Percentiles rank a stretch among this genome's conserved stretches.
Conservation (phyloP, 1,140 invertebrate species). For the Atta texana region DNA sequence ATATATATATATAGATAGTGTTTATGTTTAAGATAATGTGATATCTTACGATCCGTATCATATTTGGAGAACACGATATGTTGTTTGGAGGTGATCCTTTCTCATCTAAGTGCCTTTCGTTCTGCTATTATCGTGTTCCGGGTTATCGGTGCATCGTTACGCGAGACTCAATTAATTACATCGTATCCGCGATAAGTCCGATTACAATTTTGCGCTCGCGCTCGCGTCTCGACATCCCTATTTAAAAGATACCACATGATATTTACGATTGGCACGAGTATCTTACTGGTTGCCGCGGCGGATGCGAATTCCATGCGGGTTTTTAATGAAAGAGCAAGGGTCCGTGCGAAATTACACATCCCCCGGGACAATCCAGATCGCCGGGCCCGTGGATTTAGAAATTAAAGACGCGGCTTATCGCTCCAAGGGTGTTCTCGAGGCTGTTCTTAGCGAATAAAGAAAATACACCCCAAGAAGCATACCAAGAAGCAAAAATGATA, state of each 20-base stretch:
- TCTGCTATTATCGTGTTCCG: slow-evolving; percentile 3
- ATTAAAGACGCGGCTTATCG: slow-evolving; percentile 49
- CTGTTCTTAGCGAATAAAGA: slow-evolving; percentile 10
- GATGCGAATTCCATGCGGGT: slow-evolving; percentile 24
- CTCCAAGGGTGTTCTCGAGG: slow-evolving; percentile 17
- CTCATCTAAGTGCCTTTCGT: not conserved
- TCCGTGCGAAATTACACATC: slow-evolving; percentile 25
- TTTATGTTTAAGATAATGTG: not conserved
- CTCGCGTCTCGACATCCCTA: not conserved
- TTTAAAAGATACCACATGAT: slow-evolving; percentile 28
- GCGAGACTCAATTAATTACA: slow-evolving; percentile 42
- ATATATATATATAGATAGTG: not conserved
- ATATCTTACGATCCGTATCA: slow-evolving; percentile 11
- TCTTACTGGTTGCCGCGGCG: not conserved
- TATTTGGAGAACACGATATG: not conserved
- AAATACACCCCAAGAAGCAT: not conserved
- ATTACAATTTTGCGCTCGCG: slow-evolving; percentile 21
- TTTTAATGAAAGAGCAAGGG: slow-evolving; percentile 23
- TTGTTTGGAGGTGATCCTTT: not conserved
- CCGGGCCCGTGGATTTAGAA: slow-evolving; percentile 26
- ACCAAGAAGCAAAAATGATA: not conserved
- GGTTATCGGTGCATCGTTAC: slow-evolving; percentile 16
- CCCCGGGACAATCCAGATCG: slow-evolving; percentile 15
- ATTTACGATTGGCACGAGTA: slow-evolving; percentile 43
- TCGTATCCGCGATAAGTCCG: slow-evolving; percentile 17